Conservation (phyloP, 2,113 vertebrate genomes). For the Mesocricetus auratus region DNA sequence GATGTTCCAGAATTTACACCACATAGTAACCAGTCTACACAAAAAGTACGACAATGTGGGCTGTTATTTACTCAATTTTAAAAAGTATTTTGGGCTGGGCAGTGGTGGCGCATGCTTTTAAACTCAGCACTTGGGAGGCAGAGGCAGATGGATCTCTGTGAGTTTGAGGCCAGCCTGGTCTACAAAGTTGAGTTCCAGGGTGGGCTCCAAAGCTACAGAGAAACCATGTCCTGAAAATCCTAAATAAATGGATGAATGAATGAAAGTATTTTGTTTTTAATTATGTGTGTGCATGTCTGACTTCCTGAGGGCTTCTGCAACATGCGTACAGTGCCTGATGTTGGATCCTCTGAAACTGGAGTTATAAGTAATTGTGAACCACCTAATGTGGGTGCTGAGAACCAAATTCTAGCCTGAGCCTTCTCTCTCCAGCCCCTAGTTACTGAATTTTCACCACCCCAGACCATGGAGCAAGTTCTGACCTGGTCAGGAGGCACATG, state of each 20-base stretch:
- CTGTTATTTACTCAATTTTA: background rate
- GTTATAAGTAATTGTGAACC: background rate
- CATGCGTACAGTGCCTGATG: background rate
- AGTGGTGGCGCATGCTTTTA: too few species aligned
- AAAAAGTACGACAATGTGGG: background rate
- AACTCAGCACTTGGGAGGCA: too few species aligned
- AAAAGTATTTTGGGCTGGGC: background rate
- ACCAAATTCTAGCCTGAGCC: background rate
- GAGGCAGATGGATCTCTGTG: too few species aligned
- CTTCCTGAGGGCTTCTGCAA: background rate
- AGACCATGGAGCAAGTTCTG: background rate
- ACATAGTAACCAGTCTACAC: background rate
- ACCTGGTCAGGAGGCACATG: conserved; percentile 99
- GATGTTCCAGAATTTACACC: background rate
- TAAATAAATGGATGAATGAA: too few species aligned
- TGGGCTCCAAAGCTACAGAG: too few species aligned
- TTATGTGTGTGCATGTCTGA: background rate
- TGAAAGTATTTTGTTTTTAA: background rate
- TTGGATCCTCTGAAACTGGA: background rate
- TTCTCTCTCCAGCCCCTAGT: background rate
- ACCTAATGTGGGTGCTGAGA: background rate
- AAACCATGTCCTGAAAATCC: too few species aligned
- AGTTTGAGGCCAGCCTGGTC: too few species aligned
- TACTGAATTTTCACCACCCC: background rate
- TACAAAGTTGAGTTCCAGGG: too few species aligned